Conservation (phyloP, 2,797 vertebrate genomes). For the Centropyge bicolor region DNA sequence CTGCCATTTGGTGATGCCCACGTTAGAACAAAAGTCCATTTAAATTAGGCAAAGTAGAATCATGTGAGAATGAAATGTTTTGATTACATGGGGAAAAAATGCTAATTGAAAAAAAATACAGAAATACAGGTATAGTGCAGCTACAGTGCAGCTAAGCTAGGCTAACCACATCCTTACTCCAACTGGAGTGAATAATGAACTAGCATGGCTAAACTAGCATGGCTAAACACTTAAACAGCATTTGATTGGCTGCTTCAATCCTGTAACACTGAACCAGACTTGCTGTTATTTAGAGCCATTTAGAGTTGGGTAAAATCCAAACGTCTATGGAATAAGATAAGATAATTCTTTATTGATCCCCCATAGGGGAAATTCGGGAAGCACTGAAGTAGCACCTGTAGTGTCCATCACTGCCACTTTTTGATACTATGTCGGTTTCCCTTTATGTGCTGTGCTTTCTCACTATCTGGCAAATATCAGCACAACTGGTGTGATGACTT, state of each 20-base stretch:
- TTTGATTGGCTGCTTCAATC: background rate
- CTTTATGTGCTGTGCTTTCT: conserved; percentile 3
- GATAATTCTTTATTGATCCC: too few relatives aligned
- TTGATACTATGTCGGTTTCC: background rate
- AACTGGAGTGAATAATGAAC: too few relatives aligned
- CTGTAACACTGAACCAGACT: background rate
- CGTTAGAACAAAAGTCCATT: background rate
- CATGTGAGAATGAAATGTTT: background rate
- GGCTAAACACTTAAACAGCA: background rate
- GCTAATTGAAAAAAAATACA: background rate
- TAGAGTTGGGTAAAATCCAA: background rate
- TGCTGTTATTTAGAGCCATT: background rate
- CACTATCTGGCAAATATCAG: background rate
- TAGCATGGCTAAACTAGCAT: background rate
- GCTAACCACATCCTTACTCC: background rate
- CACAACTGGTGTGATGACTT: background rate
- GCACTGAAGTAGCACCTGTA: background rate
- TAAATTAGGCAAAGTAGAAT: background rate
- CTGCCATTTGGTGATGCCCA: too few relatives aligned
- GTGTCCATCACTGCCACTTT: background rate
- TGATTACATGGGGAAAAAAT: background rate
- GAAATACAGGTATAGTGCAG: background rate
- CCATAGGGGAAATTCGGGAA: too few relatives aligned
- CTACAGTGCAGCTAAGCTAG: background rate
- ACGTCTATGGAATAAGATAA: background rate